phyloP scores from a whole-genome alignment of 2,888 invertebrate species.

The Helleia helle region DNA sequence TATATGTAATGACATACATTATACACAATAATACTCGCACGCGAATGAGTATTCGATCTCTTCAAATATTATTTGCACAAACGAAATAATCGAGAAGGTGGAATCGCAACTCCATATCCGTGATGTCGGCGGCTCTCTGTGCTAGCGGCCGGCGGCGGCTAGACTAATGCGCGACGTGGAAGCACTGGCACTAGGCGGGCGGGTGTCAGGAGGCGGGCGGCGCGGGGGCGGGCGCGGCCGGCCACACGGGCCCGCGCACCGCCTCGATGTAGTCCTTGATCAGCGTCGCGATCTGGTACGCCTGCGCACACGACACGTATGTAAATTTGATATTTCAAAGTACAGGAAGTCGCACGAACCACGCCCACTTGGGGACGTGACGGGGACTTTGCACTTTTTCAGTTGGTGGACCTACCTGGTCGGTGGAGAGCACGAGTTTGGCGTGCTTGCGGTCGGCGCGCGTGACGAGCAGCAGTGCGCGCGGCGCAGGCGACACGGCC shows the following conservation, averaged over 20 bases:
- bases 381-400: no score
- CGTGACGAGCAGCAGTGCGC: conserved; percentile 94
- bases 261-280: conserved; percentile 87
- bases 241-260: conserved; percentile 65
- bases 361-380: no score
- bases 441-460: conserved; percentile 93
- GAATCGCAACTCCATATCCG: conserved; percentile 5
- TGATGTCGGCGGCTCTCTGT: conserved; percentile 6
- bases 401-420: conserved; percentile 78
- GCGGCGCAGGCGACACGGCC: conserved; percentile 92
- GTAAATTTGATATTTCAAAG: no score
- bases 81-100: not conserved
- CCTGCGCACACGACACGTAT: conserved; percentile 62
- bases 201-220: conserved; percentile 52
- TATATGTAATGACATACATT: no score
- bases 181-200: conserved; percentile 71
- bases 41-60: no score
- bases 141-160: conserved; percentile 10
- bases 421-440: conserved; percentile 94
- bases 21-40: no score
- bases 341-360: no score
- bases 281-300: conserved; percentile 93
- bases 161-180: conserved; percentile 60
- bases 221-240: conserved; percentile 41
- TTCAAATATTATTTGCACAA: no score